phyloP scores from a whole-genome alignment of 2,888 invertebrate species.

The Eupithecia pulchellata region DNA sequence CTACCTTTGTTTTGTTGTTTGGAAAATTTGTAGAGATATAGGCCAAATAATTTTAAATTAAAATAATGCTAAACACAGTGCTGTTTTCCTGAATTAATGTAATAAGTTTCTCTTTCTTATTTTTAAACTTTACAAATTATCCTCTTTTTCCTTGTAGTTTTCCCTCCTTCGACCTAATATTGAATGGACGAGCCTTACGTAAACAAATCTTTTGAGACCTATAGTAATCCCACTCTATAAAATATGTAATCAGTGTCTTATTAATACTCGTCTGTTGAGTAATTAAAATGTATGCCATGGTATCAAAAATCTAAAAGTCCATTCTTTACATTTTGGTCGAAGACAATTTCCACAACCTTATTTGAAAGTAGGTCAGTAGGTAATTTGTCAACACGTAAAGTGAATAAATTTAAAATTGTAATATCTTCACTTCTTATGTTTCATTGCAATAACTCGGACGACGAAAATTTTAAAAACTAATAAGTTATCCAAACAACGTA shows the following conservation, averaged over 20 bases:
- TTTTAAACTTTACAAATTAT: conserved; percentile 4
- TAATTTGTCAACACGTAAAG: conserved; percentile 72
- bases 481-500: neutral
- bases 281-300: neutral
- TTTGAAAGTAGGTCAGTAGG: conserved; percentile 69
- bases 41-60: neutral
- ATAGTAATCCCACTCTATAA: conserved; percentile 1
- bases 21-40: neutral
- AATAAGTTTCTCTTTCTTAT: conserved; percentile 23
- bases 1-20: conserved; percentile 55
- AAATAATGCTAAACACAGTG: conserved; percentile 42
- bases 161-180: conserved; percentile 37
- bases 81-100: conserved; percentile 27
- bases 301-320: conserved; percentile 18
- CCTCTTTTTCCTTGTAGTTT: conserved; percentile 15
- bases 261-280: conserved; percentile 10
- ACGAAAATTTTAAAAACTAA: neutral
- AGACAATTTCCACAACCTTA: conserved; percentile 47
- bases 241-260: conserved; percentile 23
- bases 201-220: conserved; percentile 16
- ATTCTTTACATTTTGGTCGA: conserved; percentile 45
- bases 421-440: neutral
- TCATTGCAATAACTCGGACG: neutral
- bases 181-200: conserved; percentile 24
- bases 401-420: conserved; percentile 52